Percentiles rank a stretch among this genome's conserved stretches.
phyloP scores from a whole-genome alignment of 2,113 vertebrate genomes.

The Otis tarda region DNA sequence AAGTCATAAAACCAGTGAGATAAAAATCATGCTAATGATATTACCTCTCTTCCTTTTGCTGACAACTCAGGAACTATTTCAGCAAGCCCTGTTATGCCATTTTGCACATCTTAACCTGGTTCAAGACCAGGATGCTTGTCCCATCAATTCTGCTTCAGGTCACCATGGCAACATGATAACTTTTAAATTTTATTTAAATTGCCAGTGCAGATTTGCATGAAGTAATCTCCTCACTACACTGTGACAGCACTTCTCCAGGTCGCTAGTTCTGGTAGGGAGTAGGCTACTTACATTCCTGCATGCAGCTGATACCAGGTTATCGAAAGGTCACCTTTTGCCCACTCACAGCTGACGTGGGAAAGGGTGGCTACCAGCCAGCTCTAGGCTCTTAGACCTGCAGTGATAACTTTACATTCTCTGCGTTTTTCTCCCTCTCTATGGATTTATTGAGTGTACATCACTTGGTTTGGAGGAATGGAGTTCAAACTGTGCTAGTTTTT shows the following conservation, averaged over 20 bases:
- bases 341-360: not conserved
- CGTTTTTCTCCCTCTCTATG: not conserved
- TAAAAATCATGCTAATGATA: not conserved
- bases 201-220: not conserved
- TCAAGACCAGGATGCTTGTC: not conserved
- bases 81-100: not conserved
- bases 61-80: not conserved
- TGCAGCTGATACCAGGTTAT: not conserved
- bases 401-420: not conserved
- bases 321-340: not conserved
- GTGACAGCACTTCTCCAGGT: not conserved
- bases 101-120: not conserved
- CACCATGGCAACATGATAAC: not conserved
- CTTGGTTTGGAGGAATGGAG: not conserved
- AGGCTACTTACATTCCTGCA: not conserved
- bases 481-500: not conserved
- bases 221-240: not conserved
- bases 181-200: not conserved
- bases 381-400: not conserved
- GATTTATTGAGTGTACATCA: not conserved
- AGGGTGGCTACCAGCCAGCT: not conserved
- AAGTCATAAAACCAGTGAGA: not conserved
- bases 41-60: not conserved
- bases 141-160: not conserved
- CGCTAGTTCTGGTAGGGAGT: not conserved